Evolutionary conservation across 2,797 vertebrate species (phyloP), one percentile per base, ranked within the genome.

Genomic region (Hirundo rustica): DNA sequence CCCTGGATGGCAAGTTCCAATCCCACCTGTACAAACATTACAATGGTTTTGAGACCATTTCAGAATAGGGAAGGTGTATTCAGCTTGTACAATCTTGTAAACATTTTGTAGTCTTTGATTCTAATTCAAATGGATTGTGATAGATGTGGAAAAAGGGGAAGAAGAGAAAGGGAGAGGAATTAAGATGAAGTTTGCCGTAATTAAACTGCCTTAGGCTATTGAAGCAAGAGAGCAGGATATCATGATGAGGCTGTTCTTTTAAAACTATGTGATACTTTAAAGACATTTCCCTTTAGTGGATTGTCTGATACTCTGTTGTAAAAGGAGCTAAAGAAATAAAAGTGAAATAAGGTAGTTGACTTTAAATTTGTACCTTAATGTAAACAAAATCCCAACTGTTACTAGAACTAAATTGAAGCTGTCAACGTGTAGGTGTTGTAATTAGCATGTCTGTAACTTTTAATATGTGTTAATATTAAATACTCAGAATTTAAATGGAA

Each of bases 21-120:
- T 92, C 89, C 76, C 84, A 96, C 91, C 92, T 96, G 95, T 93
- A 65, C 79, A 97, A 97, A 96, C 67, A 91, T 76, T 93, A 70
- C 79, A 93, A 45, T 84, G 77, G 66, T 80, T 95, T 86, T 76
- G 83, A 89, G 79, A 90, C 91, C 67, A 65, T 80, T 94, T 94
- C 65, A 58, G 57, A 77, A 95, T 80, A 93, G 51, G 53, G 88
- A 92, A 93, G 89, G 80, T 93, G 83, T 94, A 84, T 94, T 87
- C 74, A 72, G 51, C 94, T 95, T 96, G 87, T 92, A 92, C 57
- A 70, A 57, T 79, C 95, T 88, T 95, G 96, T 95, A 92, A 93
- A 95, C 87, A 44, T 85, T 94, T 85, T 86, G 62, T 96, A 85
- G 83, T 89, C 78, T 87, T 96, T 93, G 89, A 89, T 96, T 89